phyloP scores from a whole-genome alignment of 2,113 vertebrate species.

The Hymenochirus boettgeri region DNA sequence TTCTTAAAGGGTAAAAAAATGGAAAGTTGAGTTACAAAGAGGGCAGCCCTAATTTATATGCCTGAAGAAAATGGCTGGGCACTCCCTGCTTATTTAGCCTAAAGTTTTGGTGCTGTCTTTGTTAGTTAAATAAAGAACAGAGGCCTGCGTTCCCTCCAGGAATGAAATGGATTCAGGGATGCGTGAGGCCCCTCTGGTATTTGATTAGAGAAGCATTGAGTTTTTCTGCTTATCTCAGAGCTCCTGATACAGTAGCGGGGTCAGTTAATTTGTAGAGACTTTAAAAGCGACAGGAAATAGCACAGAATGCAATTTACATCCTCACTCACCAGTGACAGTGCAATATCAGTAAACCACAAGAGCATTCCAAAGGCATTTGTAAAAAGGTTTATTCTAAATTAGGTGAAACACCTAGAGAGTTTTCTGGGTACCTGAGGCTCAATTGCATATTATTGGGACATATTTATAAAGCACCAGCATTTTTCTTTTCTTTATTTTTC shows the following conservation, averaged over 20 bases:
- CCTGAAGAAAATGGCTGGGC: background rate
- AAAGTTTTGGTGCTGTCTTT: slow-evolving; percentile 1
- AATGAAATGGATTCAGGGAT: background rate
- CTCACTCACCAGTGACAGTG: background rate
- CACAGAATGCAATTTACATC: background rate
- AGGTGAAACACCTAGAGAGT: too few species aligned
- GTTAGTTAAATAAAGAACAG: background rate
- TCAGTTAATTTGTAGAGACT: background rate
- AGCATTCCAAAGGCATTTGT: too few species aligned
- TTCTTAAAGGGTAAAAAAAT: too few species aligned
- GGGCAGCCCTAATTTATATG: background rate
- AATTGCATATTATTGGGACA: too few species aligned
- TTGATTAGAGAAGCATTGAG: background rate
- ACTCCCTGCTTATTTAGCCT: background rate
- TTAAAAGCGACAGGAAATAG: background rate
- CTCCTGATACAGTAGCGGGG: background rate
- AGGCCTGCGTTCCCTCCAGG: background rate
- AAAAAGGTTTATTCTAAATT: too few species aligned
- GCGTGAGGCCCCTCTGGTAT: background rate
- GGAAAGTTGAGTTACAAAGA: background rate
- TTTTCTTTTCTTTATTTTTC: too few species aligned
- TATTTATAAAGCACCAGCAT: too few species aligned
- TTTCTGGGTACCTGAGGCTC: too few species aligned
- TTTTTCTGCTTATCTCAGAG: background rate
- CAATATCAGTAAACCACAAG: too few species aligned